A percentile compares a stretch with the other conserved stretches of the same genome.
Evolutionary conservation across 1,140 invertebrate species (phyloP).

Genomic region (Aphaenogaster floridana): DNA sequence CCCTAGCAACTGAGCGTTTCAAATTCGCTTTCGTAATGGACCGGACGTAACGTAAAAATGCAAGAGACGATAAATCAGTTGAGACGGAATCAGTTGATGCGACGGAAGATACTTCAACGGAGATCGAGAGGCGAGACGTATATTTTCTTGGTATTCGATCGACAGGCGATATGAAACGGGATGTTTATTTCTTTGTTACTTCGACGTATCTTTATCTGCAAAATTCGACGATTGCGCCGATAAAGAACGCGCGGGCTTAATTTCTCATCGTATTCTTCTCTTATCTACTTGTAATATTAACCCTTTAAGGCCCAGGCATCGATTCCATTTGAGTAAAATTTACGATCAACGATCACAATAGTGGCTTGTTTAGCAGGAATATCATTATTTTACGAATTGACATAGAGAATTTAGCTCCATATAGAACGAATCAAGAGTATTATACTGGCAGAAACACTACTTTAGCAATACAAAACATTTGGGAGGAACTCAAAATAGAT

Average conservation of each 20-base stretch:
- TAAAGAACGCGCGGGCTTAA: not conserved
- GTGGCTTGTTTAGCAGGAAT: too few relatives aligned
- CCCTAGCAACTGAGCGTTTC: slow-evolving; percentile 2
- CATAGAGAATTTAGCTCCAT: too few relatives aligned
- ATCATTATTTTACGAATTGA: too few relatives aligned
- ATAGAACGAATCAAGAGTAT: too few relatives aligned
- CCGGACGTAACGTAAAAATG: not conserved
- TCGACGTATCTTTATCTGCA: not conserved
- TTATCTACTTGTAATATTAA: too few relatives aligned
- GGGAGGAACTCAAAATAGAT: too few relatives aligned
- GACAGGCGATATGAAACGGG: not conserved
- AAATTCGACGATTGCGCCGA: slow-evolving; percentile 4
- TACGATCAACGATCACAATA: too few relatives aligned
- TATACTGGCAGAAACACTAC: too few relatives aligned
- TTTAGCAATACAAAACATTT: too few relatives aligned
- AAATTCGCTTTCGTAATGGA: not conserved
- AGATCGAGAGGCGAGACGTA: not conserved
- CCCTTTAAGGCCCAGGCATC: too few relatives aligned
- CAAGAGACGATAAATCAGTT: not conserved
- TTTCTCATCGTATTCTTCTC: not conserved
- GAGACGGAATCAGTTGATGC: not conserved
- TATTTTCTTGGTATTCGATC: not conserved
- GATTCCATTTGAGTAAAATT: too few relatives aligned
- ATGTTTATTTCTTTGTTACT: not conserved
- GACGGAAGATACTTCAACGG: not conserved